These are phyloP conservation scores for Epizoanthus rinbou DNA, from an alignment of 92 coral and sea anemone species.

Conservation along the genomic window DNA sequence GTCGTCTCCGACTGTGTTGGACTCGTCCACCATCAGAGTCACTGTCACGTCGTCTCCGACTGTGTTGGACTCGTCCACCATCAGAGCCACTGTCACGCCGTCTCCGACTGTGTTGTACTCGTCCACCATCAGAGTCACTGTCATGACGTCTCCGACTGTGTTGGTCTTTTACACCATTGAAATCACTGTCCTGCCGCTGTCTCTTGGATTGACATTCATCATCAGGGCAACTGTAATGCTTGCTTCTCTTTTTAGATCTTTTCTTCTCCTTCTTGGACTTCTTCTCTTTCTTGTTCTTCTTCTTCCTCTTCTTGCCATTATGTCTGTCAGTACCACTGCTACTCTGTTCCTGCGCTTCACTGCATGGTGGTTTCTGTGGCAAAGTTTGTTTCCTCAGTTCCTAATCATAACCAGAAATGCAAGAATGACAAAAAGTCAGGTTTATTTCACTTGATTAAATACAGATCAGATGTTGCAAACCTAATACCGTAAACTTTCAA, in stretches of 20 bases:
- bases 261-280: constrained; percentile 57
- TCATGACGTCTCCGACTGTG: neutral
- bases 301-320: constrained; percentile 49
- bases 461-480: neutral
- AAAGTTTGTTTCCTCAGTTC: neutral
- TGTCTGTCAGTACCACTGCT: constrained; percentile 41
- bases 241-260: constrained; percentile 46
- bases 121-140: constrained; percentile 28
- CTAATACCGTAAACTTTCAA: no score
- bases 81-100: neutral
- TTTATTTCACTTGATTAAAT: neutral
- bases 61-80: no score
- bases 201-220: neutral
- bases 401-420: neutral
- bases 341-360: neutral
- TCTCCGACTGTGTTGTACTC: neutral
- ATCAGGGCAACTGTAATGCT: constrained; percentile 33
- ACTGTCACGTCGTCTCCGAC: no score
- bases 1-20: no score
- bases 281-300: constrained; percentile 69
- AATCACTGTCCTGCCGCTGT: constrained; percentile 43
- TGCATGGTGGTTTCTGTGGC: constrained; percentile 3
- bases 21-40: no score
- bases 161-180: constrained; percentile 13
- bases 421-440: neutral